Evolutionary conservation across 2,888 invertebrate genomes (phyloP).

Genomic region (Rotaria macrura): DNA sequence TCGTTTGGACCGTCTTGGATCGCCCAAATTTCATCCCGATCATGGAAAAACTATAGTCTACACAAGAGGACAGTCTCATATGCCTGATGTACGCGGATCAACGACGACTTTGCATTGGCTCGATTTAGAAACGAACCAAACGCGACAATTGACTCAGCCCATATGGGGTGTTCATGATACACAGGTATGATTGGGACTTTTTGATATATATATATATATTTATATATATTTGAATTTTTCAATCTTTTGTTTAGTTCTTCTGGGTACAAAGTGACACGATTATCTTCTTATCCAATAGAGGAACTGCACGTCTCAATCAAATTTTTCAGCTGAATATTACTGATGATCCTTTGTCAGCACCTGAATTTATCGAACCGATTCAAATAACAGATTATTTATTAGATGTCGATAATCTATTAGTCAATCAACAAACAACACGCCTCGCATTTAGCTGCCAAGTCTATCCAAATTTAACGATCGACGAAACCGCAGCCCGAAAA

Average conservation of each 20-base stretch:
- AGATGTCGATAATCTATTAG: neutral
- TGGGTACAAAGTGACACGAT: neutral
- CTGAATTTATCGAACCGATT: neutral
- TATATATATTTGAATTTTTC: no score
- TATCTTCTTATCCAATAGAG: neutral
- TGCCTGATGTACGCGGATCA: neutral
- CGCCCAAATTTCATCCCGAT: neutral
- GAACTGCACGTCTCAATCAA: neutral
- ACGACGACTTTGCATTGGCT: neutral
- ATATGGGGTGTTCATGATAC: neutral
- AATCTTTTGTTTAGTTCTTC: neutral
- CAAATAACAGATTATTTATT: neutral
- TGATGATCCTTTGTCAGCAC: neutral
- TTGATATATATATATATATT: no score
- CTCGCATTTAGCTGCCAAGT: neutral
- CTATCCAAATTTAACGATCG: neutral
- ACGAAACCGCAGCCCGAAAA: neutral
- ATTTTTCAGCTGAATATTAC: neutral
- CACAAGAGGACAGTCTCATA: neutral
- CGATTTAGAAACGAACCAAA: neutral
- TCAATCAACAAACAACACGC: neutral
- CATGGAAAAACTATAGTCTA: neutral
- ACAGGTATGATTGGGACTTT: neutral
- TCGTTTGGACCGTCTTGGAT: slow-evolving; percentile 2
- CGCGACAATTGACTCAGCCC: neutral